These are phyloP conservation scores for Halcyon badia DNA, from an alignment of 2,797 vertebrate genomes.

Conservation along the genomic window DNA sequence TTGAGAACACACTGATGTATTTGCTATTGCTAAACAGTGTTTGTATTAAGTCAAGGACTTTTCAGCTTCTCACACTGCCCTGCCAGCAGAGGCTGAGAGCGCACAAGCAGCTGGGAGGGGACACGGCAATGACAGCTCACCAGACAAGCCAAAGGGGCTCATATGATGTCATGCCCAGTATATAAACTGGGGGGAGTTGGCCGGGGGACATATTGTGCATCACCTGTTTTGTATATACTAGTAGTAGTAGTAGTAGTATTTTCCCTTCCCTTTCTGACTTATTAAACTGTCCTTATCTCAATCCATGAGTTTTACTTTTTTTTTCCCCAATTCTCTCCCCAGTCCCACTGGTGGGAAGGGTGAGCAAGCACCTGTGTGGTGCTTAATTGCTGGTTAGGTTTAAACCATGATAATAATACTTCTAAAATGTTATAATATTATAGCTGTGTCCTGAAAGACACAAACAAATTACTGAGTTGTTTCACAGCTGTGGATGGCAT, in stretches of 20 bases:
- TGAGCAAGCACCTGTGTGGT: background rate
- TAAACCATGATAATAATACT: background rate
- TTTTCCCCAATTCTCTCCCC: background rate
- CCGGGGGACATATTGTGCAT: background rate
- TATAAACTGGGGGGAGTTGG: background rate
- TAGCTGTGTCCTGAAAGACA: background rate
- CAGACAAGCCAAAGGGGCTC: background rate
- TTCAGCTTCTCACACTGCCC: background rate
- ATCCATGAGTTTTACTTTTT: background rate
- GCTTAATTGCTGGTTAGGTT: background rate
- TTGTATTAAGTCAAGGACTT: background rate
- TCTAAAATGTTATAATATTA: background rate
- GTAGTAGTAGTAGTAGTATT: background rate
- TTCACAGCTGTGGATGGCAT: background rate
- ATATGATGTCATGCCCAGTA: background rate
- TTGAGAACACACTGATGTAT: background rate
- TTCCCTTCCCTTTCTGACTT: background rate
- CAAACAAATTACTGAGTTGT: background rate
- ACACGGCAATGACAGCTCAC: background rate
- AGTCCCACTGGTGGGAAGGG: background rate
- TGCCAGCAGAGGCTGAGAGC: background rate
- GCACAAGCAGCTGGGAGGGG: background rate
- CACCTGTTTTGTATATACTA: background rate
- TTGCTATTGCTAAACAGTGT: background rate
- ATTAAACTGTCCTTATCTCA: background rate